Conservation (phyloP, 2,797 vertebrate species). For the Buphagus erythrorhynchus region DNA sequence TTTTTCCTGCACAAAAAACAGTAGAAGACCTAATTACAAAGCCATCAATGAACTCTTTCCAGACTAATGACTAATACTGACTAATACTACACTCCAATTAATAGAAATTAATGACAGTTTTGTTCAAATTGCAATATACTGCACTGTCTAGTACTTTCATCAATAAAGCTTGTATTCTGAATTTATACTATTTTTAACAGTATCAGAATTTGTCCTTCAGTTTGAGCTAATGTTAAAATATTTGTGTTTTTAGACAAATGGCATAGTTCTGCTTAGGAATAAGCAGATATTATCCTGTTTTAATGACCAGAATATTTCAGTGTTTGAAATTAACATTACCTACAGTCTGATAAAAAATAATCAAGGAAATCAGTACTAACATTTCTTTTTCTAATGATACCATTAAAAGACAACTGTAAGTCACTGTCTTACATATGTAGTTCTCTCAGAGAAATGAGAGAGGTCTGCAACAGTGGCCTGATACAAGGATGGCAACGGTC, state of each 20-base stretch:
- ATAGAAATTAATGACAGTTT: not conserved
- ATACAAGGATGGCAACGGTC: not conserved
- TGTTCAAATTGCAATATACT: not conserved
- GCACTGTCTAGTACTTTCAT: not conserved
- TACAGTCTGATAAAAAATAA: not conserved
- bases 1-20: not conserved
- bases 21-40: not conserved
- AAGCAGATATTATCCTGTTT: not conserved
- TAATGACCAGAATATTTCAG: not conserved
- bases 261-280: not conserved
- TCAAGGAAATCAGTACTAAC: not conserved
- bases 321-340: not conserved
- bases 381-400: not conserved
- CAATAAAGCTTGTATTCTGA: not conserved
- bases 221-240: not conserved
- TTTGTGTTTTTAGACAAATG: not conserved
- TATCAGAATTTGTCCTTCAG: not conserved
- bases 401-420: not conserved
- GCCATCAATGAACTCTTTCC: not conserved
- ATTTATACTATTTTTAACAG: not conserved
- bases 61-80: not conserved
- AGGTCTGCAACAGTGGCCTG: not conserved
- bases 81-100: not conserved
- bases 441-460: not conserved
- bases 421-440: not conserved